A percentile compares a stretch with the other conserved stretches of the same genome.
Evolutionary conservation across 2,888 invertebrate genomes (phyloP).

Genomic region (Diogma glabrata): DNA sequence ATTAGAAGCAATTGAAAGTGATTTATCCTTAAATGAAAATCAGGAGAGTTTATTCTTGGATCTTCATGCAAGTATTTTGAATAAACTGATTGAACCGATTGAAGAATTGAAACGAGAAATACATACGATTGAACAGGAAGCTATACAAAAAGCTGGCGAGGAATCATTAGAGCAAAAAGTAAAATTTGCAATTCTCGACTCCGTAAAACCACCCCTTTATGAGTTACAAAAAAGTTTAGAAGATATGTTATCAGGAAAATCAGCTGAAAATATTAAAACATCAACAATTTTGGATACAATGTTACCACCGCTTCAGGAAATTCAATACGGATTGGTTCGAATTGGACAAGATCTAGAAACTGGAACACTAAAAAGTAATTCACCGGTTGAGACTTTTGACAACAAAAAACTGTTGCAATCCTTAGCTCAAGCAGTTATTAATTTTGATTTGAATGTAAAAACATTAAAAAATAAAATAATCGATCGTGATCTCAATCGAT

Average conservation of each 20-base stretch:
- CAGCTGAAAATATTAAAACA: constrained; percentile 26
- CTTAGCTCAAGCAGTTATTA: constrained; percentile 34
- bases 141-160: constrained; percentile 17
- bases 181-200: constrained; percentile 50
- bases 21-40: constrained; percentile 31
- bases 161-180: constrained; percentile 35
- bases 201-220: constrained; percentile 49
- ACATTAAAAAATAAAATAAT: constrained; percentile 6
- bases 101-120: constrained; percentile 27
- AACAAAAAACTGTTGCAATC: constrained; percentile 35
- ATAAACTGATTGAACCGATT: constrained; percentile 30
- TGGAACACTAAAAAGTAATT: constrained; percentile 29
- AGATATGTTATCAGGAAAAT: constrained; percentile 33
- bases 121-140: constrained; percentile 27
- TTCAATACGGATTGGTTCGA: constrained; percentile 41
- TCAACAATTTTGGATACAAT: constrained; percentile 37
- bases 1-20: constrained; percentile 33
- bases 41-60: constrained; percentile 32
- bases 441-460: constrained; percentile 35
- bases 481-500: neutral
- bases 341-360: constrained; percentile 38
- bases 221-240: constrained; percentile 50
- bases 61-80: constrained; percentile 29
- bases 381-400: constrained; percentile 30
- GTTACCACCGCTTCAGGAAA: constrained; percentile 46